phyloP scores from a whole-genome alignment of 2,797 vertebrate species.

The Leuciscus waleckii region DNA sequence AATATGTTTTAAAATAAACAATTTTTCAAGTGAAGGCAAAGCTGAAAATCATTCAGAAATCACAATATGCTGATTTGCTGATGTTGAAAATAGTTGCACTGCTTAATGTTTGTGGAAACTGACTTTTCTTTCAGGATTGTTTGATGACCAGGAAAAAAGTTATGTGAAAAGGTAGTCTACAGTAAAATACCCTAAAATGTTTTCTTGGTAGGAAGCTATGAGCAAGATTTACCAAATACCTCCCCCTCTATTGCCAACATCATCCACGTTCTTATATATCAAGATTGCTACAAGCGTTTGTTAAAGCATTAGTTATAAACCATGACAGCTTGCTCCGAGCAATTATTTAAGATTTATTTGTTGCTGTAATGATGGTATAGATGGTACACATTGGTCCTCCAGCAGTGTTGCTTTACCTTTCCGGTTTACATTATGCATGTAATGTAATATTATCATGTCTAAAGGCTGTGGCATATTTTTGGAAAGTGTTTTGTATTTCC shows the following conservation, averaged over 20 bases:
- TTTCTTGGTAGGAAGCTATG: background rate
- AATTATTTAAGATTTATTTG: constrained; percentile 11
- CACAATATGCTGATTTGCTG: background rate
- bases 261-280: constrained; percentile 2
- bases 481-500: background rate
- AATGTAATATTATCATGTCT: constrained; percentile 73
- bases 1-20: background rate
- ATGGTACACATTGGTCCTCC: constrained; percentile 17
- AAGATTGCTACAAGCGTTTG: constrained; percentile 21
- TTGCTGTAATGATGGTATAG: constrained; percentile 17
- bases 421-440: constrained; percentile 59
- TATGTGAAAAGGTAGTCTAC: too few species aligned
- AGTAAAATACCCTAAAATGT: background rate
- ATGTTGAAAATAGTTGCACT: background rate
- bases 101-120: background rate
- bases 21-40: background rate
- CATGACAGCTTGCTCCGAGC: constrained; percentile 46
- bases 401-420: constrained; percentile 30
- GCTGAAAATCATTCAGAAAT: background rate
- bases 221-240: background rate
- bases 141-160: too few species aligned
- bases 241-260: background rate
- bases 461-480: constrained; percentile 66
- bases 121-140: background rate
- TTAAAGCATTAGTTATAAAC: constrained; percentile 39